Evolutionary conservation across 1,140 invertebrate genomes (phyloP), one percentile per base, ranked within the genome.

Genomic region (Druon quercuslanigerum): DNA sequence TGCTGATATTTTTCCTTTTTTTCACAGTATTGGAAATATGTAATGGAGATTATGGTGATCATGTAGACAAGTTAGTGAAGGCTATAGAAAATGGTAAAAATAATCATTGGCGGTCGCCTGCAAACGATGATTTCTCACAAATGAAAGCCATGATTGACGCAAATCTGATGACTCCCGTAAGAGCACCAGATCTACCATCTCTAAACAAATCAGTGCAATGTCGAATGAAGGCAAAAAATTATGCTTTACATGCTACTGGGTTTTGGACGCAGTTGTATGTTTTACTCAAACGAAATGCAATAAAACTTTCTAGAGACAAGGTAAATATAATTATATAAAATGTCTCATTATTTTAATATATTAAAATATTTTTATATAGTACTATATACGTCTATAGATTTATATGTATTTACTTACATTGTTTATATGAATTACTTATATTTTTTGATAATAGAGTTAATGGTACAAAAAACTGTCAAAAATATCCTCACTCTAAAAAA

Each of bases 31-130:
- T 98, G 92, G 97, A 98, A 92, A 94, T 97, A 78, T 95, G 96
- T 7, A 94, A 93, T 76, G 95, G 96, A 60, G 96, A 97, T 84
- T 95, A 96, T 89, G 96, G 95, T 25, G 90, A 93, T 56, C 92
- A 94, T 82, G 93, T 93, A 79, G 91, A 90, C 60, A 87, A 89
- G 74, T 83, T 96, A 81, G 90, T 94, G 51, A 86, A 92, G 54
- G 93, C 94, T 75, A 94, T 95, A 46, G 90, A 94, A 79, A 96
- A 96, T 91, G 96, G 96, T 13, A 93, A 93, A 78, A 94, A 92
- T 83, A 88, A 92, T 51, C 82, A 91, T 17, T 96, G 94, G 93
- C 87, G 90, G 71, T 83, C 84, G 16, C 51, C 79, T 17, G 56
- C 80, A 7, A 51, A 76, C 0, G 66, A 74, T 13, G 74, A 79